phyloP scores from a whole-genome alignment of 2,797 vertebrate genomes.

The Parambassis ranga region DNA sequence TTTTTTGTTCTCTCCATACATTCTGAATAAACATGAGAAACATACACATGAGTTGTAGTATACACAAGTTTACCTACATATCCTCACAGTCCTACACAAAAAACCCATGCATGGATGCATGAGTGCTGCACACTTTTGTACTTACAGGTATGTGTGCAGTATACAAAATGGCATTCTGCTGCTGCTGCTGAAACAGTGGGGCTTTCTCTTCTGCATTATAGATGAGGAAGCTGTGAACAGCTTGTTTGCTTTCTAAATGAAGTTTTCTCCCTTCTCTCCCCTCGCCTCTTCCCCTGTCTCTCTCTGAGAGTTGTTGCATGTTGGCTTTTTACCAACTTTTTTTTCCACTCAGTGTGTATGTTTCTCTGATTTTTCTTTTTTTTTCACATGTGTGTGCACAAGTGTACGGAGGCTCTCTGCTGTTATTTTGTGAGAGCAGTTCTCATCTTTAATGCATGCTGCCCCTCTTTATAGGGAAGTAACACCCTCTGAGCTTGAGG shows the following conservation, averaged over 20 bases:
- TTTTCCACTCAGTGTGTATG: no score
- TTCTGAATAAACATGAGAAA: conserved; percentile 29
- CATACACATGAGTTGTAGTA: not conserved
- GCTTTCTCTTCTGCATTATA: conserved; percentile 68
- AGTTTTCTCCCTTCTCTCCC: conserved; percentile 30
- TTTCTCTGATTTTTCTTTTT: conserved; percentile 21
- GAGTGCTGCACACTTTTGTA: not conserved
- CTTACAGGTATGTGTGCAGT: conserved; percentile 12
- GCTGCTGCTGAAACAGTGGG: conserved; percentile 40
- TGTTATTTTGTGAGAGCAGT: conserved; percentile 32
- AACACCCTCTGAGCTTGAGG: conserved; percentile 42
- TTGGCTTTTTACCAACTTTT: conserved; percentile 20
- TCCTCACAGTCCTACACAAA: conserved; percentile 1
- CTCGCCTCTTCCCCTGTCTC: not conserved
- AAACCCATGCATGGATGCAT: conserved; percentile 13
- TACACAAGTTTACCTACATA: not conserved
- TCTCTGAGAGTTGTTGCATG: conserved; percentile 9
- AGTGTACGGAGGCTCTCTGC: conserved; percentile 28
- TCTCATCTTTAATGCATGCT: conserved; percentile 71
- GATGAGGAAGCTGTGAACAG: conserved; percentile 63
- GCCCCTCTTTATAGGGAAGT: conserved; percentile 37
- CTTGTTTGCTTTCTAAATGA: conserved; percentile 69
- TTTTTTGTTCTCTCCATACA: conserved; percentile 8
- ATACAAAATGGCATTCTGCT: conserved; percentile 38
- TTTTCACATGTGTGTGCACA: not conserved